Base-by-base conservation (phyloP, 2,888 invertebrate genomes). In the Melolontha melolontha region DNA sequence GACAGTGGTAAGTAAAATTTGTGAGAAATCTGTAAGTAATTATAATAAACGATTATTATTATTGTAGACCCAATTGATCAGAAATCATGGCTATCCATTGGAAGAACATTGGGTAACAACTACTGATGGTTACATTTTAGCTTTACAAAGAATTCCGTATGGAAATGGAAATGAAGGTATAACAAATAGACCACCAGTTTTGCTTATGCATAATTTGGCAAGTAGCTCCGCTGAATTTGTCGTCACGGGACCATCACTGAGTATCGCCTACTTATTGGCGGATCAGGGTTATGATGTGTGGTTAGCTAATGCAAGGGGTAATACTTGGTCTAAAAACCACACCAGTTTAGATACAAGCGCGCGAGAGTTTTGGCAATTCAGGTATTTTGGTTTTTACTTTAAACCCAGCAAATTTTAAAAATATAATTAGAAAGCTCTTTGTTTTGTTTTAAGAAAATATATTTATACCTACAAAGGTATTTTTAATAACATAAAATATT, bases 91-190 rank as follows among this genome's bases (percentile, higher is more conserved):
- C 10, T 34, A 92, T 78, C 86, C 87, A 0, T 78, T 87, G 0
- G 91, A 92, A 81, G 84, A 83, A 11, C 89, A 92, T 78, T 78
- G 80, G 6, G 68, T 91, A 0, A 83, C 82, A 2, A 96, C 95
- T 0, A 79, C 85, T 2, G 95, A 96, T 84, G 93, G 92, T 1
- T 95, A 93, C 77, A 87, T 93, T n/a, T 83, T 96, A 70, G 86
- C 87, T 68, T 74, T 94, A 77, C 93, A 95, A 78, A 87, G 95
- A 49, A 92, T 95, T 52, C 86, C 88, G 0, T 86, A 87, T 22
- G 86, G 86, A 0, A 14, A 39, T 39, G 39, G 50, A 7, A 62
- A 49, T 49, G 40, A 49, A 8, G 63, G 66, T 34, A 47, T 49
- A 16, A 67, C 69, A 54, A 76, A 80, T 71, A 76, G 72, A 75